Conservation (phyloP, 1,140 invertebrate genomes). For the Drosophila funebris region DNA sequence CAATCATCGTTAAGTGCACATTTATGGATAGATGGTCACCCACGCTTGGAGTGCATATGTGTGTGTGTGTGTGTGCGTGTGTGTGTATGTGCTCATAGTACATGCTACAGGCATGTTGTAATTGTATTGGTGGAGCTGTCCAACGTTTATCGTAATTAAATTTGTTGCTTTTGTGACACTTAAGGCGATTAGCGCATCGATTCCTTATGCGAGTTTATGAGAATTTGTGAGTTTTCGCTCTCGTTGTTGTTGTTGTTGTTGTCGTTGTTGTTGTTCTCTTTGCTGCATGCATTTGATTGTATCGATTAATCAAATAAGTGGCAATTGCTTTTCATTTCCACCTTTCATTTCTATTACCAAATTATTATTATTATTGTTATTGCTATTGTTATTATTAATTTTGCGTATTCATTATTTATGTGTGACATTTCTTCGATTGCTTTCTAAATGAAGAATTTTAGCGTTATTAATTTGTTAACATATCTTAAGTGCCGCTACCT, state of each 20-base stretch:
- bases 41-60: background rate
- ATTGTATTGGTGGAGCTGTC: slow-evolving; percentile 9
- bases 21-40: slow-evolving; percentile 33
- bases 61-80: background rate
- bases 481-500: background rate
- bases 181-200: slow-evolving; percentile 49
- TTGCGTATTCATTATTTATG: slow-evolving; percentile 28
- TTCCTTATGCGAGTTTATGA: background rate
- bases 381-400: slow-evolving; percentile 11
- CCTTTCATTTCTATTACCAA: background rate
- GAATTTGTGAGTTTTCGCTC: background rate
- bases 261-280: background rate
- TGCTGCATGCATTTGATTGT: slow-evolving; percentile 37
- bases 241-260: background rate
- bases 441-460: background rate
- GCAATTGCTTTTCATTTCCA: slow-evolving; percentile 31
- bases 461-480: slow-evolving; percentile 11
- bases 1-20: slow-evolving; percentile 45
- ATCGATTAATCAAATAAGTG: slow-evolving; percentile 48
- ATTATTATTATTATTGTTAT: background rate
- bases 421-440: background rate
- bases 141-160: slow-evolving; percentile 49
- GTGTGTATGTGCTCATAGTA: background rate
- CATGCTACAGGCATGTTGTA: slow-evolving; percentile 7
- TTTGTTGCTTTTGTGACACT: slow-evolving; percentile 55